Conservation (phyloP, 37 sponge, comb jelly and placozoan genomes). For the Hormiphora californensis region DNA sequence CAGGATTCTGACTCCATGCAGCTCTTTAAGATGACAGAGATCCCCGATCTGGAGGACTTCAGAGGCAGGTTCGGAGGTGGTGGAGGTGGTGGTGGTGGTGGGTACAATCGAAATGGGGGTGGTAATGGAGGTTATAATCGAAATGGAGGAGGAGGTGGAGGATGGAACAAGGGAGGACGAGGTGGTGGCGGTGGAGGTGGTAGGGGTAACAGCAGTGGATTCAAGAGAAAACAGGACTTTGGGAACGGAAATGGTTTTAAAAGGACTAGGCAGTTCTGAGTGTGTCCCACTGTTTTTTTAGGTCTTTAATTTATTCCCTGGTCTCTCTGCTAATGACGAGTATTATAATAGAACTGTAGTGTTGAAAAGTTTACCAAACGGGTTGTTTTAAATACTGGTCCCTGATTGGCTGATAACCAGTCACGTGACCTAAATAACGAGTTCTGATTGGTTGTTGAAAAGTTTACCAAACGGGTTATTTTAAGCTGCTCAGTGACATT, state of each 20-base stretch:
- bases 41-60: constrained; percentile 42
- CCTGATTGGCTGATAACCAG: too few species aligned
- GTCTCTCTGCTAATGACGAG: too few species aligned
- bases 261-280: constrained; percentile 53
- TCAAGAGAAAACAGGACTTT: constrained; percentile 33
- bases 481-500: too few species aligned
- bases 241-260: not conserved
- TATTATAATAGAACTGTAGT: too few species aligned
- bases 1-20: not conserved
- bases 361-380: too few species aligned
- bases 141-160: not conserved
- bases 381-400: too few species aligned
- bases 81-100: not conserved
- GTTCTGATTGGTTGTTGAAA: too few species aligned
- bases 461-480: too few species aligned
- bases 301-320: too few species aligned
- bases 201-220: not conserved
- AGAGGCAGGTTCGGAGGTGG: not conserved
- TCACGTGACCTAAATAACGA: too few species aligned
- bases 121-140: not conserved
- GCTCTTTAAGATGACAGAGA: constrained; percentile 42
- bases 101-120: not conserved
- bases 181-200: not conserved
- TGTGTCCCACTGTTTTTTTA: too few species aligned
- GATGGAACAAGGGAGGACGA: not conserved